A percentile compares a stretch with the other conserved stretches of the same genome.
Evolutionary conservation across 2,888 invertebrate genomes (phyloP).

Genomic region (Pollenia labialis): DNA sequence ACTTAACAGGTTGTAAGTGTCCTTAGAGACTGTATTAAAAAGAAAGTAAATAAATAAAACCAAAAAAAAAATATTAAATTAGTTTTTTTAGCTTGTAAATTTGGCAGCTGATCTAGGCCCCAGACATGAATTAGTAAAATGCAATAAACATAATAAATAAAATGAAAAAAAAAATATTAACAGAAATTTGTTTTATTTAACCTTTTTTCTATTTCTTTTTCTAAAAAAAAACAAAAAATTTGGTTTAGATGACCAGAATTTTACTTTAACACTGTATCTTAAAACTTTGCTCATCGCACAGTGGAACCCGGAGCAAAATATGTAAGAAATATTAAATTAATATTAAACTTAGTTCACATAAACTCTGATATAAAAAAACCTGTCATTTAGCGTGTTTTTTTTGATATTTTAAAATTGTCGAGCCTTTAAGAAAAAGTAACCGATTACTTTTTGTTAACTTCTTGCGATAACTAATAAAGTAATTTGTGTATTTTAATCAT

Average conservation of each 20-base stretch:
- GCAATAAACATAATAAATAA: conserved; percentile 56
- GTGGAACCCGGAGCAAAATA: too few relatives aligned
- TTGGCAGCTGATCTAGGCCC: conserved; percentile 50
- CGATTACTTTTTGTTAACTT: too few relatives aligned
- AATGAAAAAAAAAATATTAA: conserved; percentile 10
- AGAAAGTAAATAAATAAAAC: conserved; percentile 39
- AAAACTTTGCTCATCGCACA: background rate
- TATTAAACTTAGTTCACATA: too few relatives aligned
- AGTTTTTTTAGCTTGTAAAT: conserved; percentile 20
- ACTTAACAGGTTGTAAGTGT: conserved; percentile 35
- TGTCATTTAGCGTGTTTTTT: too few relatives aligned
- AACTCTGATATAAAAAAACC: too few relatives aligned
- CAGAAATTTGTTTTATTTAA: background rate
- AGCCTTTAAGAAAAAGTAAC: too few relatives aligned
- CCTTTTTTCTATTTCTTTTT: background rate
- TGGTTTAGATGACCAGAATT: too few relatives aligned
- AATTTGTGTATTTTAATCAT: too few relatives aligned
- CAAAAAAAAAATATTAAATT: conserved; percentile 28
- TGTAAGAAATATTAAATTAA: too few relatives aligned
- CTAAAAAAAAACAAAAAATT: too few relatives aligned
- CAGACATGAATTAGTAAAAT: conserved; percentile 59
- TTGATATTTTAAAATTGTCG: too few relatives aligned
- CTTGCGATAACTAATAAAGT: too few relatives aligned
- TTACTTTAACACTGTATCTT: background rate
- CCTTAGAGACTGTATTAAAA: conserved; percentile 53